Evolutionary conservation across 2,113 vertebrate genomes (phyloP).

Genomic region (Vimba vimba): DNA sequence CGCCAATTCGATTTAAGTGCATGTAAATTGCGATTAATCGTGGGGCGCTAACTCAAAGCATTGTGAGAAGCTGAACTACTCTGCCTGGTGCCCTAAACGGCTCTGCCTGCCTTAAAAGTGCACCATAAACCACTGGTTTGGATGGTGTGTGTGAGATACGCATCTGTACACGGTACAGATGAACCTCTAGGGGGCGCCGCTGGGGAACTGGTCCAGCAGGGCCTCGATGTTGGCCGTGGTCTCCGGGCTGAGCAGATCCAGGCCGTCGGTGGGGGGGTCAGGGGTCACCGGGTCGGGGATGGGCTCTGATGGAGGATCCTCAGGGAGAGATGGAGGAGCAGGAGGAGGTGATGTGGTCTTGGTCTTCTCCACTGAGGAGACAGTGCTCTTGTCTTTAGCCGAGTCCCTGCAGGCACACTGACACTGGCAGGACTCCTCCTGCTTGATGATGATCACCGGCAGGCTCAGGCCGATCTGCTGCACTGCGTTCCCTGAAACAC

Average conservation of each 20-base stretch:
- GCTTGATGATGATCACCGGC: constrained; percentile 99
- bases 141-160: neutral
- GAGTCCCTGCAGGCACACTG: constrained; percentile 95
- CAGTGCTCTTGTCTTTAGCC: constrained; percentile 80
- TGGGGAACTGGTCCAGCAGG: constrained; percentile 86
- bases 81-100: neutral
- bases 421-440: constrained; percentile 98
- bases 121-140: neutral
- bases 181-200: constrained; percentile 74
- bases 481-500: constrained; percentile 84
- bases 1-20: no score
- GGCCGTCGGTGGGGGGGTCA: constrained; percentile 75
- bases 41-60: neutral
- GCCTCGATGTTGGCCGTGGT: constrained; percentile 84
- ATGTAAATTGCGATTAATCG: no score
- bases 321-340: neutral
- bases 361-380: constrained; percentile 63
- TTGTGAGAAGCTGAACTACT: neutral
- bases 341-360: constrained; percentile 66
- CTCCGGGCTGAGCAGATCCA: constrained; percentile 90
- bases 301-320: no score
- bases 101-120: constrained; percentile 32
- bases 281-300: constrained; percentile 54
- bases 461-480: constrained; percentile 98
- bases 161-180: constrained; percentile 64